Evolutionary conservation across 1,140 invertebrate genomes (phyloP).

Genomic region (Heliothis virescens): DNA sequence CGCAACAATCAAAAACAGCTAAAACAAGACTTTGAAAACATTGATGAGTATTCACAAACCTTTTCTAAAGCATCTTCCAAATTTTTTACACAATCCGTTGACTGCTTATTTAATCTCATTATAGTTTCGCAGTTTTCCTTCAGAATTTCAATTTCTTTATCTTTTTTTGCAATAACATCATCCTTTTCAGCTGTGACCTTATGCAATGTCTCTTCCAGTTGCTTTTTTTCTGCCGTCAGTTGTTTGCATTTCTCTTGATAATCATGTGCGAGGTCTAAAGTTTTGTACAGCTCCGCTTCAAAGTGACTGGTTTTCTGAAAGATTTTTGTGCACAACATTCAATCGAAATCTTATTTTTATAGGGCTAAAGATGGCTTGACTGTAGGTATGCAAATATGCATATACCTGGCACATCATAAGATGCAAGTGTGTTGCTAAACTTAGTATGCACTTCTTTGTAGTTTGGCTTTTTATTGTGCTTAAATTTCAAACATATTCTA

Average conservation of each 20-base stretch:
- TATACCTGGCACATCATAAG: no score
- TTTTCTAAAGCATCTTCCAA: constrained; percentile 86
- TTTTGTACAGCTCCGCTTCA: constrained; percentile 89
- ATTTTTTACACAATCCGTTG: constrained; percentile 84
- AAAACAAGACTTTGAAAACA: no score
- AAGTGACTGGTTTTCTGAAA: constrained; percentile 88
- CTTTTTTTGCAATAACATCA: constrained; percentile 72
- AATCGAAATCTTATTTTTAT: no score
- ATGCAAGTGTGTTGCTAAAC: no score
- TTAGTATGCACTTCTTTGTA: no score
- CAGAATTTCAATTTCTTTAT: constrained; percentile 80
- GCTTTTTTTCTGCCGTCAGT: constrained; percentile 66
- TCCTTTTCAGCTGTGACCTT: constrained; percentile 60
- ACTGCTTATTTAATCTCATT: constrained; percentile 84
- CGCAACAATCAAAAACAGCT: no score
- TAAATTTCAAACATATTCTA: no score
- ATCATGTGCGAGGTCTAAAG: constrained; percentile 88
- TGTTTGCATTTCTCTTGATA: constrained; percentile 89
- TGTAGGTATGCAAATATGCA: no score
- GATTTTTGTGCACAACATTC: background rate
- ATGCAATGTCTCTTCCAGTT: constrained; percentile 64
- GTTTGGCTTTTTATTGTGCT: no score
- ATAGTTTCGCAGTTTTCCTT: constrained; percentile 85
- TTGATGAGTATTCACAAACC: constrained; percentile 65
- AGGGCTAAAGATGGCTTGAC: no score